Conservation (phyloP, 2,888 invertebrate genomes). For the Amitus sp. region DNA sequence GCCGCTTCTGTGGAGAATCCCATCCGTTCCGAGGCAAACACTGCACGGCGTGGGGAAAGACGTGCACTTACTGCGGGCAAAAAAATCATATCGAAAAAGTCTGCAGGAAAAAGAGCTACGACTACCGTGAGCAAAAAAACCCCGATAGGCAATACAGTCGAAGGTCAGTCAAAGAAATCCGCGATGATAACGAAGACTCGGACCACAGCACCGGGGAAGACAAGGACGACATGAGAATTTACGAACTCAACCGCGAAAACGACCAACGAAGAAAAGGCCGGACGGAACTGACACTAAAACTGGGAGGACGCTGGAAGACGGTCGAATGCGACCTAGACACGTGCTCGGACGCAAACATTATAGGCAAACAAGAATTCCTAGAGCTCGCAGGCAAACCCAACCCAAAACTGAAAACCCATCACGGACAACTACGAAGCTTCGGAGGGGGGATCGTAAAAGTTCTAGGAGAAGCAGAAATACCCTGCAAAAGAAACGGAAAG, state of each 20-base stretch:
- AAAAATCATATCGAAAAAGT: constrained; percentile 7
- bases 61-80: constrained; percentile 1
- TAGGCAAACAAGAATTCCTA: neutral
- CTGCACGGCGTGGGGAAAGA: constrained; percentile 12
- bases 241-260: neutral
- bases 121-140: too few relatives aligned
- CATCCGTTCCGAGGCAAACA: constrained; percentile 7
- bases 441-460: constrained; percentile 7
- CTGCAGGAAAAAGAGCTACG: constrained; percentile 13
- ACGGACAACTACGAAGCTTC: constrained; percentile 1
- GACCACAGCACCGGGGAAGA: neutral
- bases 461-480: constrained; percentile 3
- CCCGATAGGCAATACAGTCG: neutral
- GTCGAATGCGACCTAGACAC: constrained; percentile 13
- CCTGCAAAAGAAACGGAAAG: constrained; percentile 1
- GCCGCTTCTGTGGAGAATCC: constrained; percentile 7
- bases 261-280: constrained; percentile 4
- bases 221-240: neutral
- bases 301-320: neutral
- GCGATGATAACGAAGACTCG: neutral
- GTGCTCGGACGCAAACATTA: constrained; percentile 9
- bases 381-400: neutral
- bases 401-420: neutral
- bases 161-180: neutral
- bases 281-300: neutral